A percentile compares a stretch with the other conserved stretches of the same genome.
phyloP scores from a whole-genome alignment of 2,888 invertebrate species.

The Rhopalosiphum nymphaeae region DNA sequence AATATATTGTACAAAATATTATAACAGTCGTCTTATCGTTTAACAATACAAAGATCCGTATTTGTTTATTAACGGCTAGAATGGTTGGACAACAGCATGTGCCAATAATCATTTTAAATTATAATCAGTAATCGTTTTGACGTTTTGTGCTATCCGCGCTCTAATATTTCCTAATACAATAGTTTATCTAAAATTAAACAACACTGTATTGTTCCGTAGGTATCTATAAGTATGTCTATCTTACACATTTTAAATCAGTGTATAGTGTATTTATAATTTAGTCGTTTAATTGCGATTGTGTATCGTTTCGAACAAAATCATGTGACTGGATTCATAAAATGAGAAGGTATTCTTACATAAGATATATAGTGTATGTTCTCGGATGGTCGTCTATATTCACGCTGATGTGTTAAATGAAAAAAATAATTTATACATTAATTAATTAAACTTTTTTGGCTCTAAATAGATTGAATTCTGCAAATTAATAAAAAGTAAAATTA shows the following conservation, averaged over 20 bases:
- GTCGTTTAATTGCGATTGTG: background rate
- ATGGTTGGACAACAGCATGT: too few relatives aligned
- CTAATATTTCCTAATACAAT: background rate
- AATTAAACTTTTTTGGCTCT: background rate
- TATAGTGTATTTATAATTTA: too few relatives aligned
- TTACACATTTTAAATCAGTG: background rate
- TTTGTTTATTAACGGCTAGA: too few relatives aligned
- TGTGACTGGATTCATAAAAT: background rate
- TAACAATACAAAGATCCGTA: too few relatives aligned
- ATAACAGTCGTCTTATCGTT: too few relatives aligned
- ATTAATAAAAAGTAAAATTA: background rate
- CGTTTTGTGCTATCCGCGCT: background rate
- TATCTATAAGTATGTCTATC: background rate
- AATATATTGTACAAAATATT: background rate
- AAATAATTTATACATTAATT: background rate
- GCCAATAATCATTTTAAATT: background rate
- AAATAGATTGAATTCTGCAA: background rate
- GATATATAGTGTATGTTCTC: background rate
- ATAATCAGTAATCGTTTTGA: background rate
- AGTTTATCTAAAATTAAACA: background rate
- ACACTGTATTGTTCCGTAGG: background rate
- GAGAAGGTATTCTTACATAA: too few relatives aligned
- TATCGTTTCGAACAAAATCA: background rate
- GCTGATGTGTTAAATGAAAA: background rate
- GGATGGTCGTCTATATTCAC: background rate